Conservation (phyloP, 2,113 vertebrate species). For the Polypterus senegalus region DNA sequence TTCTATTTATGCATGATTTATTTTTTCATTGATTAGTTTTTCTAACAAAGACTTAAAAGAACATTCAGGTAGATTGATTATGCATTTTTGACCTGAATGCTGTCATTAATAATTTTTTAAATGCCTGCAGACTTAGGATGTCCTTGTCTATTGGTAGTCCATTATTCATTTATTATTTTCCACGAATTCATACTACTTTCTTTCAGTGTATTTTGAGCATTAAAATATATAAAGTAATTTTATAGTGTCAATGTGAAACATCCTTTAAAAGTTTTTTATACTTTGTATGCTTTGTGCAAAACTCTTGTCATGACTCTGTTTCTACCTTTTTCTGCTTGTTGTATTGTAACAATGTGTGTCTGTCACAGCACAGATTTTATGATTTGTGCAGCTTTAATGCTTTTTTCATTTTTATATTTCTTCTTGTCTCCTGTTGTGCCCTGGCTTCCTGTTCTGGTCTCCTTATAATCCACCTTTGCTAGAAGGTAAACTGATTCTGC, state of each 20-base stretch:
- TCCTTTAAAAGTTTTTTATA: too few species aligned
- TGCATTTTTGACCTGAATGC: background rate
- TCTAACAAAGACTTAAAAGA: too few species aligned
- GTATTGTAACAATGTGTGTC: background rate
- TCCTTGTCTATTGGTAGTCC: too few species aligned
- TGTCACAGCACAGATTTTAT: background rate
- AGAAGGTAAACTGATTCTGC: slow-evolving; percentile 75
- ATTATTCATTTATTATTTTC: too few species aligned
- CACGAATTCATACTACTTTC: too few species aligned
- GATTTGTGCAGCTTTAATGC: slow-evolving; percentile 21
- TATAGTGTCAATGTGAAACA: too few species aligned
- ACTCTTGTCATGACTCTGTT: too few species aligned
- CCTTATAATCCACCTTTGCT: slow-evolving; percentile 37
- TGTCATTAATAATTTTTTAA: background rate
- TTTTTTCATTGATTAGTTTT: slow-evolving; percentile 5
- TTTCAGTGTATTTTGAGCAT: too few species aligned
- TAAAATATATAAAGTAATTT: too few species aligned
- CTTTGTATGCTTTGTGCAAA: too few species aligned
- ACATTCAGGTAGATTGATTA: too few species aligned
- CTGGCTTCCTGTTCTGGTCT: slow-evolving; percentile 44
- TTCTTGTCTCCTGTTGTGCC: slow-evolving; percentile 31
- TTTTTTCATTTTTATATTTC: slow-evolving; percentile 38
- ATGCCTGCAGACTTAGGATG: background rate
- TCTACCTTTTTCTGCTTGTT: background rate
- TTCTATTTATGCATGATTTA: slow-evolving; percentile 30